Conservation (phyloP, 2,888 invertebrate species). For the Apodemia hepburni region DNA sequence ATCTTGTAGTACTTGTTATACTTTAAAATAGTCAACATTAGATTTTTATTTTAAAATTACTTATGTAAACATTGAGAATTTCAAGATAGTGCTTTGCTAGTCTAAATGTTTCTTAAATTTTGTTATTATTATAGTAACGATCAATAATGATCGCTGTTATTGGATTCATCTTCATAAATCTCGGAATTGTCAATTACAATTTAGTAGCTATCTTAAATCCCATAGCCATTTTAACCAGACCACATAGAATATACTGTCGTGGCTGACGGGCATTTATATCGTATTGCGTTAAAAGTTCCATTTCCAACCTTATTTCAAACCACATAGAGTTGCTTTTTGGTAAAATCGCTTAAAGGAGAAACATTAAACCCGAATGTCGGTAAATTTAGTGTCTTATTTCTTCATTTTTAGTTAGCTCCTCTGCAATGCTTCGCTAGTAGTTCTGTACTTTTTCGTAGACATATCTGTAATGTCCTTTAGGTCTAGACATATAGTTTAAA, state of each 20-base stretch:
- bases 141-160: background rate
- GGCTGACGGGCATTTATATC: slow-evolving; percentile 50
- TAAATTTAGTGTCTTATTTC: slow-evolving; percentile 73
- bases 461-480: slow-evolving; percentile 32
- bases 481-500: slow-evolving; percentile 23
- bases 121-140: background rate
- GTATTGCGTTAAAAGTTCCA: slow-evolving; percentile 34
- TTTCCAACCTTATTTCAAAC: slow-evolving; percentile 43
- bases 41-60: background rate
- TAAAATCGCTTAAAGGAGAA: slow-evolving; percentile 39
- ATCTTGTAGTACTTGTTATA: background rate
- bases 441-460: slow-evolving; percentile 38
- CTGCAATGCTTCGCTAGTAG: slow-evolving; percentile 66
- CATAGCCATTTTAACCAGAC: slow-evolving; percentile 35
- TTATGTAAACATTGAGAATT: background rate
- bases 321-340: slow-evolving; percentile 48
- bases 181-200: slow-evolving; percentile 37
- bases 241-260: slow-evolving; percentile 38
- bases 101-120: background rate
- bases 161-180: slow-evolving; percentile 30
- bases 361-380: slow-evolving; percentile 72
- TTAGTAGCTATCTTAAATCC: slow-evolving; percentile 40
- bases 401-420: slow-evolving; percentile 74
- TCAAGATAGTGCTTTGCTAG: background rate
- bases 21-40: background rate